Base-by-base conservation (phyloP, 23 tunicate species). In the Phallusia fumigata region DNA sequence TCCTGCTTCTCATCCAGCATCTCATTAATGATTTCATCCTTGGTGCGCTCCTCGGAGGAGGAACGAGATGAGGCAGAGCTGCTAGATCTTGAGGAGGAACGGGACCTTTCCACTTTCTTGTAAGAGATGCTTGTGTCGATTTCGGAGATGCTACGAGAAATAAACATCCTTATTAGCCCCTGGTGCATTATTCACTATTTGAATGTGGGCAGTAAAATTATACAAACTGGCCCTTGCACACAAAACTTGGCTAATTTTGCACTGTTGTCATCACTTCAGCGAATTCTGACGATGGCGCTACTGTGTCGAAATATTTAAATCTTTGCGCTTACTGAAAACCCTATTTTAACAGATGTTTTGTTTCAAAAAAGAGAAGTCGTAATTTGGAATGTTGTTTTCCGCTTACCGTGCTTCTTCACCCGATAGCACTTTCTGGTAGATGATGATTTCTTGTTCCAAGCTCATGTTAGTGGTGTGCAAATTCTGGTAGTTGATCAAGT, bases 381-480 rank as follows among this genome's bases (percentile, higher is more conserved):
- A 10, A 10, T 40, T 40, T 40, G 8, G 5, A 40, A 40, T n/a
- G n/a, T n/a, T n/a, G n/a, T n/a, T n/a, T n/a, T n/a, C n/a, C n/a
- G 69, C 31, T 74, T 52, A 79, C 83, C 85, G 75, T 10, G 74
- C 76, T 65, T 85, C 87, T 65, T 91, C 96, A 72, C 96, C 96
- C 31, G 53, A 69, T 52, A 91, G 45, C 40, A 91, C 77, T 72
- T 86, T 91, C 81, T 87, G 84, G 85, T 91, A 91, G 65, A 91
- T 91, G 19, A 87, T 81, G 53, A 91, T 91, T 83, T 91, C 96
- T 52, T 91, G 96, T 19, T 87, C 91, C 86, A 91, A 83, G 73
- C 96, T 91, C 36, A 91, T 22, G 32, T 86, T 91, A 81, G 87
- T 51, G 34, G 80, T 73, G 78, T 83, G 74, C 84, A 91, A 76